phyloP scores from a whole-genome alignment of 2,797 vertebrate genomes.

The Sebastes reedi region DNA sequence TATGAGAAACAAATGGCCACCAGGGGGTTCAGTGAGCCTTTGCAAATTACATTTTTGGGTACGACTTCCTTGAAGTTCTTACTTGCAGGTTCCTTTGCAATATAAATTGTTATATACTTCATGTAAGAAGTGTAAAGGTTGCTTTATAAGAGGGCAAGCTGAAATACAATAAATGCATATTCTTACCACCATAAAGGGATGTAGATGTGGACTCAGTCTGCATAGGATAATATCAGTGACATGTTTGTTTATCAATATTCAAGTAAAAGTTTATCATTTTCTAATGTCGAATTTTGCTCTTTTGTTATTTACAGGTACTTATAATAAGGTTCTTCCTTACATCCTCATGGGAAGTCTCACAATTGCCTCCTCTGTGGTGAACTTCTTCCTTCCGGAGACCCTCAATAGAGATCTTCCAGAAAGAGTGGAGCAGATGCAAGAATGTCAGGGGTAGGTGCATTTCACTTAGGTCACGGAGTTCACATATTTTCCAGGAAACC shows the following conservation, averaged over 20 bases:
- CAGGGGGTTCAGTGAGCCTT: no score
- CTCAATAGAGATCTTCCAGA: slow-evolving; percentile 89
- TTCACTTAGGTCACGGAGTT: not conserved
- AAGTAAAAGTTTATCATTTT: not conserved
- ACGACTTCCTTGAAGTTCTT: no score
- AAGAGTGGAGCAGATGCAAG: slow-evolving; percentile 91
- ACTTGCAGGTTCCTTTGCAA: no score
- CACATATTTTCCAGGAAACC: no score
- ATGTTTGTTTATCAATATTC: not conserved
- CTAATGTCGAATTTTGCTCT: not conserved
- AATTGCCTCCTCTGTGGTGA: slow-evolving; percentile 87
- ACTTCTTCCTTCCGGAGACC: slow-evolving; percentile 93
- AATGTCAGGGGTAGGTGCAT: slow-evolving; percentile 82
- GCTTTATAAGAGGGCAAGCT: no score
- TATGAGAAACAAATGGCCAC: no score
- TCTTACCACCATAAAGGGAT: slow-evolving; percentile 87
- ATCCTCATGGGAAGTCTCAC: slow-evolving; percentile 94
- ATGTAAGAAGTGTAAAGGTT: no score
- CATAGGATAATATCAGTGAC: not conserved
- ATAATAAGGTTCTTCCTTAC: slow-evolving; percentile 91
- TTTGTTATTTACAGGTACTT: slow-evolving; percentile 80
- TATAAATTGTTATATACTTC: no score
- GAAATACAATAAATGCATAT: not conserved
- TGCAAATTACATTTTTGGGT: no score
- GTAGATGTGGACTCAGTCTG: slow-evolving; percentile 59